phyloP scores from a whole-genome alignment of 1,140 invertebrate species.

The Telenomus remus region DNA sequence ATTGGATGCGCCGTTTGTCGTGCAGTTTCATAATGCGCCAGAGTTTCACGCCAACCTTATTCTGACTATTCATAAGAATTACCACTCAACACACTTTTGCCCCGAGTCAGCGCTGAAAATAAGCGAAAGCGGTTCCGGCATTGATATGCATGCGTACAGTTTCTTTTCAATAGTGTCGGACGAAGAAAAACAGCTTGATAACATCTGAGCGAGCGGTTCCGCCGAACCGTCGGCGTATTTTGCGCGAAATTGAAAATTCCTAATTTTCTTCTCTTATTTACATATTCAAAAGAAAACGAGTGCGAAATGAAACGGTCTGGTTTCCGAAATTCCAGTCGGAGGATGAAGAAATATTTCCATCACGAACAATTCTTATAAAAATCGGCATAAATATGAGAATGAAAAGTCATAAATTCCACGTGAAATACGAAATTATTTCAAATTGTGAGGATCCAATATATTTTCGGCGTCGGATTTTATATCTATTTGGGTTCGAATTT shows the following conservation, averaged over 20 bases:
- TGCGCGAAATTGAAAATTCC: constrained; percentile 32
- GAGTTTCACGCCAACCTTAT: constrained; percentile 39
- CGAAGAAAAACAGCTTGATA: constrained; percentile 28
- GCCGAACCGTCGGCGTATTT: constrained; percentile 28
- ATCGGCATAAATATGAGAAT: too few species aligned
- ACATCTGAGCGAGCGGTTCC: constrained; percentile 9
- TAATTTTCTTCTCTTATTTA: constrained; percentile 36
- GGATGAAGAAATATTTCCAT: not conserved
- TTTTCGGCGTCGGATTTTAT: too few species aligned
- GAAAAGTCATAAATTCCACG: too few species aligned
- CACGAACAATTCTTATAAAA: too few species aligned
- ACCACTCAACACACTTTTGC: constrained; percentile 14
- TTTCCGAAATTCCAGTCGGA: not conserved
- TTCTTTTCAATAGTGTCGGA: not conserved
- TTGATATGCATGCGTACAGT: constrained; percentile 1
- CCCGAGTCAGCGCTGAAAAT: constrained; percentile 14
- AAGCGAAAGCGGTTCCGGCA: constrained; percentile 29
- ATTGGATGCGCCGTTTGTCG: constrained; percentile 60
- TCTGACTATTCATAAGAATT: constrained; percentile 52
- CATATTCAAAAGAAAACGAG: constrained; percentile 23
- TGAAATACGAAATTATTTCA: too few species aligned
- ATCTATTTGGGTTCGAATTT: too few species aligned
- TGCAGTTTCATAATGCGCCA: constrained; percentile 52
- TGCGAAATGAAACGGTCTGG: constrained; percentile 12
- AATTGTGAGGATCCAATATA: too few species aligned